Evolutionary conservation across 2,113 vertebrate species (phyloP).

Genomic region (Solea senegalensis): DNA sequence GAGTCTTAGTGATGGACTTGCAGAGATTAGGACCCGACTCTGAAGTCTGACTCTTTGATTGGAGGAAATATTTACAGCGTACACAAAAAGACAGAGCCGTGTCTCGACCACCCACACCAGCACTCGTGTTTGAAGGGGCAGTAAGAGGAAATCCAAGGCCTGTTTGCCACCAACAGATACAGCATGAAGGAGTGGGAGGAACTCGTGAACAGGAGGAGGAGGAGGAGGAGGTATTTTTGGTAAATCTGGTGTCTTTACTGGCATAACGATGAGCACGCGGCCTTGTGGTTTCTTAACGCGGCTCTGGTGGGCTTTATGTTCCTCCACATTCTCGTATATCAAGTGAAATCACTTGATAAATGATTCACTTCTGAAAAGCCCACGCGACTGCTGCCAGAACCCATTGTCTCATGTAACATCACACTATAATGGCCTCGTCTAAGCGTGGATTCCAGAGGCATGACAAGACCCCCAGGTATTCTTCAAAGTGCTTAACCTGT

Average conservation of each 20-base stretch:
- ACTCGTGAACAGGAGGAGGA: slow-evolving; percentile 19
- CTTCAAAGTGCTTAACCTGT: neutral
- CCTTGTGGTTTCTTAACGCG: slow-evolving; percentile 36
- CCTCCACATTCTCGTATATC: slow-evolving; percentile 16
- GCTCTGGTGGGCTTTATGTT: slow-evolving; percentile 25
- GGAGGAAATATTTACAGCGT: slow-evolving; percentile 63
- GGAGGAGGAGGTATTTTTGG: slow-evolving; percentile 31
- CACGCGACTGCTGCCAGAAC: slow-evolving; percentile 17
- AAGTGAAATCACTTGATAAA: slow-evolving; percentile 31
- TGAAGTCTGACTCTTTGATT: slow-evolving; percentile 68
- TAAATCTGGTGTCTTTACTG: slow-evolving; percentile 54
- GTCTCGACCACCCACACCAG: slow-evolving; percentile 54
- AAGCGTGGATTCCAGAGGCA: neutral
- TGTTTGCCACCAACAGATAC: slow-evolving; percentile 56
- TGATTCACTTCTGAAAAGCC: slow-evolving; percentile 32
- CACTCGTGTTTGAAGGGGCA: slow-evolving; percentile 49
- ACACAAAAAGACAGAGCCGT: slow-evolving; percentile 35
- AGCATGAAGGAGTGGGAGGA: slow-evolving; percentile 46
- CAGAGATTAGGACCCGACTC: slow-evolving; percentile 56
- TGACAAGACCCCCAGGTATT: neutral
- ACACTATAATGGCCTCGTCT: neutral
- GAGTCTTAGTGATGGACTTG: slow-evolving; percentile 41
- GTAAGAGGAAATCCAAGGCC: slow-evolving; percentile 56
- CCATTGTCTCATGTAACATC: neutral
- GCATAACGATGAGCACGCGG: slow-evolving; percentile 23